Percentiles rank a stretch among this genome's conserved stretches.
Evolutionary conservation across 1,140 invertebrate species (phyloP).

Genomic region (Drosophila subpulchrella): DNA sequence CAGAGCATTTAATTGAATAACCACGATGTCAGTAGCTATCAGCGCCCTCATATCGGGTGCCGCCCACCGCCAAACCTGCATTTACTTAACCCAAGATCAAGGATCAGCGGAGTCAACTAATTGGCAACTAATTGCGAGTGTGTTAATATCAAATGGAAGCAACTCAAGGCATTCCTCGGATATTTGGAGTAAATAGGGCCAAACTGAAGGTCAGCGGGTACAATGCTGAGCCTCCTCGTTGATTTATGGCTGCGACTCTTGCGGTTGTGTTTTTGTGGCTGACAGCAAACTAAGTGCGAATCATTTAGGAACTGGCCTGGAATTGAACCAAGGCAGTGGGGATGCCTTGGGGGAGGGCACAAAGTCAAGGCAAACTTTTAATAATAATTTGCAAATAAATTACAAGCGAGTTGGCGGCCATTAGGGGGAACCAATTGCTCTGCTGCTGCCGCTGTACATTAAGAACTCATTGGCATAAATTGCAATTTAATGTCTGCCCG

Average conservation of each 20-base stretch:
- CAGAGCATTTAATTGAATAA: slow-evolving; percentile 77
- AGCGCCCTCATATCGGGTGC: slow-evolving; percentile 28
- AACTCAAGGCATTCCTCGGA: slow-evolving; percentile 5
- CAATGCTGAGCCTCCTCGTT: slow-evolving; percentile 28
- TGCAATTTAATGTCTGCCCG: slow-evolving; percentile 80
- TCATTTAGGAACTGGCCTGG: slow-evolving; percentile 65
- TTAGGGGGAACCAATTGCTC: slow-evolving; percentile 59
- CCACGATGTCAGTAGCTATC: slow-evolving; percentile 50
- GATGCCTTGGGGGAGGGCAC: neutral
- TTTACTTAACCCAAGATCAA: slow-evolving; percentile 2
- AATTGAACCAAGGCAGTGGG: slow-evolving; percentile 8
- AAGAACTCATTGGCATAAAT: slow-evolving; percentile 84
- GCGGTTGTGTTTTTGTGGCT: slow-evolving; percentile 66
- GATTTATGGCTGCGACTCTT: slow-evolving; percentile 75
- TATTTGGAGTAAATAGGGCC: slow-evolving; percentile 12
- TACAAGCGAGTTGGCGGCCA: slow-evolving; percentile 69
- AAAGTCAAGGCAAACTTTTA: slow-evolving; percentile 66
- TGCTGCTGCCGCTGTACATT: slow-evolving; percentile 62
- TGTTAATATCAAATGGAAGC: slow-evolving; percentile 55
- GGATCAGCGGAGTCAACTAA: slow-evolving; percentile 40
- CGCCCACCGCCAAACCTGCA: neutral
- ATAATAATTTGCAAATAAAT: slow-evolving; percentile 84
- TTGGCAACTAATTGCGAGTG: slow-evolving; percentile 68
- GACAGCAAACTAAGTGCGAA: slow-evolving; percentile 82
- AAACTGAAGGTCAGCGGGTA: slow-evolving; percentile 2